phyloP scores from a whole-genome alignment of 2,888 invertebrate species.

The Drosophila heteroneura region DNA sequence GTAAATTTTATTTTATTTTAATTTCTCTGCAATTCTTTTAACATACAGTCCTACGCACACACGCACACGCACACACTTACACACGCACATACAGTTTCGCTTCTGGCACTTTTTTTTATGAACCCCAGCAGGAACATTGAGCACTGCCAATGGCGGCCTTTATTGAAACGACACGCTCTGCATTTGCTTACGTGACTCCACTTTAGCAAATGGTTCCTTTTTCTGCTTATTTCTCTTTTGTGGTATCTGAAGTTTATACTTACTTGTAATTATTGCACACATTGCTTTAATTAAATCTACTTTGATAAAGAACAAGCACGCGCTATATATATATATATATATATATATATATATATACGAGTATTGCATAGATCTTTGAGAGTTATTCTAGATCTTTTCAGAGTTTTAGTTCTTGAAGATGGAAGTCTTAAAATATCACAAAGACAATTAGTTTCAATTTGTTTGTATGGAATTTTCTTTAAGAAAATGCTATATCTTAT shows the following conservation, averaged over 20 bases:
- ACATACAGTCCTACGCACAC: slow-evolving; percentile 37
- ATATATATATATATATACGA: not conserved
- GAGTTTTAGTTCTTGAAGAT: not conserved
- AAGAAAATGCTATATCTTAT: not conserved
- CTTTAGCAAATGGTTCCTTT: slow-evolving; percentile 29
- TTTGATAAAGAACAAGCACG: not conserved
- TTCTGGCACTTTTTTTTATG: slow-evolving; percentile 47
- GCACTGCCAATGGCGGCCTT: slow-evolving; percentile 24
- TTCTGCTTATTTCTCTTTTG: not conserved
- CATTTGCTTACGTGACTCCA: slow-evolving; percentile 66
- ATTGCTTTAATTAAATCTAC: slow-evolving; percentile 33
- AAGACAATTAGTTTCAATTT: not conserved
- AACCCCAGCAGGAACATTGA: slow-evolving; percentile 30
- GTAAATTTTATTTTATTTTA: slow-evolving; percentile 83
- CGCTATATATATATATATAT: not conserved
- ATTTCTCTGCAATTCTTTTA: slow-evolving; percentile 77
- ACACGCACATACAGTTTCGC: slow-evolving; percentile 16
- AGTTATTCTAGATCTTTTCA: not conserved
- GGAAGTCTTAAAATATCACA: not conserved
- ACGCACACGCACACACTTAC: slow-evolving; percentile 17
- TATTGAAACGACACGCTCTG: slow-evolving; percentile 59
- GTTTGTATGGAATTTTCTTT: not conserved
- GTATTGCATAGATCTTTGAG: not conserved
- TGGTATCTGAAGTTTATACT: slow-evolving; percentile 28
- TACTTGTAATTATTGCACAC: slow-evolving; percentile 52